phyloP scores from a whole-genome alignment of 2,888 invertebrate species.

The Luffia ferchaultella region DNA sequence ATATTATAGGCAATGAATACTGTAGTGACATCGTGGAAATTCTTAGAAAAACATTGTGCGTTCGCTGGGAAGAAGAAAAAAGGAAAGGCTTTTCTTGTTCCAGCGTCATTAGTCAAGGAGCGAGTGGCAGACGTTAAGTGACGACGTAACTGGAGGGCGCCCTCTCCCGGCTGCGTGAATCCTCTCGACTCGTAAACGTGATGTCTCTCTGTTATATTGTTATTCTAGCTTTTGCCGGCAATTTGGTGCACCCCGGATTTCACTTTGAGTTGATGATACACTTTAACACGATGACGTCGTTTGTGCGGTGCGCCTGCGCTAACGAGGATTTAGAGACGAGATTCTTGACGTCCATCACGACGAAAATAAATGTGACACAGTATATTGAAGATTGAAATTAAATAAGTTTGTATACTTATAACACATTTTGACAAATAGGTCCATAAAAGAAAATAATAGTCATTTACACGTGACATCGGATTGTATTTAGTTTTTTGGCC shows the following conservation, averaged over 20 bases:
- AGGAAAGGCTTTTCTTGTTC: not conserved
- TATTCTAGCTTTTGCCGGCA: not conserved
- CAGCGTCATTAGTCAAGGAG: not conserved
- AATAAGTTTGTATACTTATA: no score
- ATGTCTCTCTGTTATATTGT: not conserved
- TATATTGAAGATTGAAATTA: no score
- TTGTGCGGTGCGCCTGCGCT: not conserved
- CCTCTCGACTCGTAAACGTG: not conserved
- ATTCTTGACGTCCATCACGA: no score
- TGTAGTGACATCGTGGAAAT: no score
- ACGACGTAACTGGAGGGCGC: not conserved
- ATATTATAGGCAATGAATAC: no score
- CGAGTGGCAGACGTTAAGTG: not conserved
- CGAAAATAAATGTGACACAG: no score
- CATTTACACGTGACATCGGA: no score
- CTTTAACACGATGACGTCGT: not conserved
- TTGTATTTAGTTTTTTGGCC: no score
- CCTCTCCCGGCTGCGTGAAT: no score
- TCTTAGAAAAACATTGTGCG: not conserved
- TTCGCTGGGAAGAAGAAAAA: not conserved
- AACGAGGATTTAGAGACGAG: no score
- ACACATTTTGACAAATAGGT: no score
- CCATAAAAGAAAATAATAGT: no score
- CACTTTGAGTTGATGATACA: not conserved
- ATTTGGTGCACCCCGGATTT: not conserved